A percentile compares a stretch with the other conserved stretches of the same genome.
Conservation (phyloP, 2,888 invertebrate species). For the Acanthoscelides obtectus region DNA sequence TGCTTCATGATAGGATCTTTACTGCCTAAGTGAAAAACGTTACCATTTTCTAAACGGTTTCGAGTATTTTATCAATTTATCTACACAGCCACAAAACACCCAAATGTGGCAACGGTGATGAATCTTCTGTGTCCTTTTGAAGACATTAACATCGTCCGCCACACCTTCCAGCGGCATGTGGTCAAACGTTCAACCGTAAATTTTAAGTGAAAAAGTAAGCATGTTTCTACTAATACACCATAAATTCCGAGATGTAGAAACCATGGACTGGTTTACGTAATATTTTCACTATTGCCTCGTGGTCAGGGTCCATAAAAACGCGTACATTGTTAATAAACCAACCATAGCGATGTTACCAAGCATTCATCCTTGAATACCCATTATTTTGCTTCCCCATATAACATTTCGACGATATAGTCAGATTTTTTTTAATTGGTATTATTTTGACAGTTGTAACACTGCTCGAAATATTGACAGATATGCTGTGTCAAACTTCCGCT, state of each 20-base stretch:
- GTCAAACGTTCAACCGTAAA: not conserved
- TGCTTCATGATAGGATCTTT: no score
- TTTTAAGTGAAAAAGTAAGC: not conserved
- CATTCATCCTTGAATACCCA: not conserved
- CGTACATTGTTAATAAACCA: not conserved
- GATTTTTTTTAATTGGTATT: no score
- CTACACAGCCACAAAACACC: not conserved
- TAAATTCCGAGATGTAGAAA: not conserved
- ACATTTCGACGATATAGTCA: not conserved
- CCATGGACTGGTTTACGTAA: not conserved
- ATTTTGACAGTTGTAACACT: no score
- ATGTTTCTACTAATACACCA: not conserved
- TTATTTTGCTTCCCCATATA: not conserved
- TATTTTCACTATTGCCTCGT: not conserved
- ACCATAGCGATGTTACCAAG: not conserved
- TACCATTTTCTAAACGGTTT: not conserved
- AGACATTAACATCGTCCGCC: not conserved
- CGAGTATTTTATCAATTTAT: not conserved
- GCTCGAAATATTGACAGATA: no score
- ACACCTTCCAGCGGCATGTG: not conserved
- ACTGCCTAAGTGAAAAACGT: not conserved
- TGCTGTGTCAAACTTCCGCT: no score
- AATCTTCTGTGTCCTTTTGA: not conserved
- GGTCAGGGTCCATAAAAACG: not conserved
- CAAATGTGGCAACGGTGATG: not conserved